These are phyloP conservation scores for Struthio camelus DNA, from an alignment of 2,113 vertebrate species.

Conservation along the genomic window DNA sequence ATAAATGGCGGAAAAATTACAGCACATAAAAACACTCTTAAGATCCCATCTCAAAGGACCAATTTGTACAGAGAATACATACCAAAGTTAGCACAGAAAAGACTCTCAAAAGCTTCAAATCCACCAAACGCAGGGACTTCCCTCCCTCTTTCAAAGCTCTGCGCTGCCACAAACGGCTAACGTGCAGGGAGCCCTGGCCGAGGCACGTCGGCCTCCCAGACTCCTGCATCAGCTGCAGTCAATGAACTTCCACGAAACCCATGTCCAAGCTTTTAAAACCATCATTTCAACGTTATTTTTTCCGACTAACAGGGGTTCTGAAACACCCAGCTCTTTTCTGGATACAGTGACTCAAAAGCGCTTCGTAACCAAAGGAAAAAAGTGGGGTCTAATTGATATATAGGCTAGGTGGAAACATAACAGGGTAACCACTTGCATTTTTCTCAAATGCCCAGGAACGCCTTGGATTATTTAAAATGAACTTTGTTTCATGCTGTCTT, in stretches of 20 bases:
- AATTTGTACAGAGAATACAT: background rate
- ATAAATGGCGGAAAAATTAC: slow-evolving; percentile 2
- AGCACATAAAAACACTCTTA: background rate
- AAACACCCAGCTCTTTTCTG: background rate
- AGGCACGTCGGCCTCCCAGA: background rate
- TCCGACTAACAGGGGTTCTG: background rate
- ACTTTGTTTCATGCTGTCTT: background rate
- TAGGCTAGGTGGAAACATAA: background rate
- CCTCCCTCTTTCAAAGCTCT: background rate
- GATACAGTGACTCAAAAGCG: background rate
- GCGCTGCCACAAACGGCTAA: background rate
- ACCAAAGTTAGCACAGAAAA: background rate
- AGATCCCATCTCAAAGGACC: background rate
- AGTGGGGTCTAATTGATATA: background rate
- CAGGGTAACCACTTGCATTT: background rate
- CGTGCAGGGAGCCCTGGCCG: background rate
- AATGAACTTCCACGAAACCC: background rate
- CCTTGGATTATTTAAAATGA: background rate
- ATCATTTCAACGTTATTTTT: background rate
- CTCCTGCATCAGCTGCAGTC: background rate
- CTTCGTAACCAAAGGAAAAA: background rate
- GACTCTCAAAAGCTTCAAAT: background rate
- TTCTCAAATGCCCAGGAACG: background rate
- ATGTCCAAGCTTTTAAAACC: background rate
- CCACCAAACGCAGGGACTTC: background rate